A percentile compares a stretch with the other conserved stretches of the same genome.
These are phyloP conservation scores for Thaumatotibia leucotreta DNA, from an alignment of 1,140 invertebrate genomes.

Conservation along the genomic window DNA sequence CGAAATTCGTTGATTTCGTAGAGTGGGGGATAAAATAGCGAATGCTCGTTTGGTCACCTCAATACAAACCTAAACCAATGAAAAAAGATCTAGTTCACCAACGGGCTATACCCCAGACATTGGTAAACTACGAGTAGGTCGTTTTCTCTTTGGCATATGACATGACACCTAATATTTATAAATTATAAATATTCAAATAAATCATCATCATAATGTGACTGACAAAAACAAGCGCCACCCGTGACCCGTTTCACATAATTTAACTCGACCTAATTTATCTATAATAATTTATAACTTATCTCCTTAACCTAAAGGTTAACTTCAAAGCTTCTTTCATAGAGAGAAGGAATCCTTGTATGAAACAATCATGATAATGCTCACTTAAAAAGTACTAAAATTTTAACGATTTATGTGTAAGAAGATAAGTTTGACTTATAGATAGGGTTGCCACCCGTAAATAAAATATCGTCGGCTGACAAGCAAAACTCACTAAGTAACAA, in stretches of 20 bases:
- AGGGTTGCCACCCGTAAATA: too few relatives aligned
- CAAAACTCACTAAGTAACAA: too few relatives aligned
- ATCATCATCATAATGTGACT: not conserved
- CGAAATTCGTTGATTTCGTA: too few relatives aligned
- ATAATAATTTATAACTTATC: constrained; percentile 39
- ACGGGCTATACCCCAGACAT: too few relatives aligned
- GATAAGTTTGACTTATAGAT: constrained; percentile 38
- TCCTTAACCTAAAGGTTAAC: constrained; percentile 36
- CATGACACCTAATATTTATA: not conserved
- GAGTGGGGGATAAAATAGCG: too few relatives aligned
- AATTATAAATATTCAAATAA: not conserved
- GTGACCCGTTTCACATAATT: constrained; percentile 42
- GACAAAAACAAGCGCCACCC: not conserved
- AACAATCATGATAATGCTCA: constrained; percentile 53
- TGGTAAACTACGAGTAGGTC: too few relatives aligned
- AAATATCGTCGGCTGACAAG: too few relatives aligned
- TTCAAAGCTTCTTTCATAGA: constrained; percentile 38
- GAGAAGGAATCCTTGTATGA: constrained; percentile 41
- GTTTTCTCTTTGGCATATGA: too few relatives aligned
- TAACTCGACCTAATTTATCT: constrained; percentile 33
- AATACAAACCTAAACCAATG: too few relatives aligned
- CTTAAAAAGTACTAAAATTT: constrained; percentile 54
- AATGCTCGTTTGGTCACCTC: too few relatives aligned
- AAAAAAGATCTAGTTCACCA: too few relatives aligned
- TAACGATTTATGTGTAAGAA: constrained; percentile 47